These are phyloP conservation scores for Sterna hirundo DNA, from an alignment of 2,113 vertebrate genomes.

Conservation along the genomic window DNA sequence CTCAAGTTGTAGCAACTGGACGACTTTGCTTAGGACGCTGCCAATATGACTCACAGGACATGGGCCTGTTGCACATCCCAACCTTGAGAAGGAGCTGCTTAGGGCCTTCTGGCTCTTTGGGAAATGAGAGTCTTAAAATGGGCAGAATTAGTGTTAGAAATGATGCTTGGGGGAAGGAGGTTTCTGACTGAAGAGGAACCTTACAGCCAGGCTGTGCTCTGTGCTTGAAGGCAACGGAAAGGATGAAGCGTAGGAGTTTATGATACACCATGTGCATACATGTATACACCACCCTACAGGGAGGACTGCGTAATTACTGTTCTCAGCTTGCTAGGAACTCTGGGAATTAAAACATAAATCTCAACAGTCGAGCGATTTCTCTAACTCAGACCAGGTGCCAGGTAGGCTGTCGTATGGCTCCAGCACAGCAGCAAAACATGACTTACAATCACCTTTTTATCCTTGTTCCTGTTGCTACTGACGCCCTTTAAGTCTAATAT, in stretches of 20 bases:
- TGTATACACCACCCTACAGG: not conserved
- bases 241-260: fast-evolving
- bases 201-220: not conserved
- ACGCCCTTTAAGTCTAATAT: not conserved
- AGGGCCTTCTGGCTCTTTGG: not conserved
- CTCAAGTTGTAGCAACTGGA: not conserved
- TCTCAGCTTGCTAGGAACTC: not conserved
- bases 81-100: not conserved
- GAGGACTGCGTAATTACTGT: not conserved
- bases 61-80: not conserved
- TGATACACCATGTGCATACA: not conserved
- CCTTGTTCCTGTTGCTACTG: not conserved
- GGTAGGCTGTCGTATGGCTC: not conserved
- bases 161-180: not conserved
- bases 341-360: constrained; percentile 2
- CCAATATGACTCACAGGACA: not conserved
- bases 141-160: not conserved
- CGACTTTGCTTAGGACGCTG: not conserved
- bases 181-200: not conserved
- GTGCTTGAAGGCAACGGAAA: not conserved
- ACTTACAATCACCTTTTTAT: constrained; percentile 14
- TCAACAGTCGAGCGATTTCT: not conserved
- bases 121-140: not conserved
- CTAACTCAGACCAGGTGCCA: constrained; percentile 24
- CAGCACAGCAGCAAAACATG: not conserved